Conservation (phyloP, 2,888 invertebrate genomes). For the Byasa hedistus region DNA sequence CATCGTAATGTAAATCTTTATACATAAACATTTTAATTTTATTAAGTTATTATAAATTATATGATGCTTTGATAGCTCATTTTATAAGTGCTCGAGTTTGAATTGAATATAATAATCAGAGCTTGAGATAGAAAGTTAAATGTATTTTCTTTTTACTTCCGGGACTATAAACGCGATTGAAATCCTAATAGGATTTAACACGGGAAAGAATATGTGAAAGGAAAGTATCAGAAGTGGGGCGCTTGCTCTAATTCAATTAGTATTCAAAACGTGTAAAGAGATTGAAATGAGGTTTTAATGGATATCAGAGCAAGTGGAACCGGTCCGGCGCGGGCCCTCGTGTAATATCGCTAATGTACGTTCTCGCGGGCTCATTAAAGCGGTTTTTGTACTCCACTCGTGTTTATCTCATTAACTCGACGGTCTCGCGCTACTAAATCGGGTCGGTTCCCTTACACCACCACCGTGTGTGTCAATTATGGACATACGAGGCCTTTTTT, state of each 20-base stretch:
- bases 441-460: slow-evolving; percentile 52
- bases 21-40: too few relatives aligned
- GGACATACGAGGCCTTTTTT: slow-evolving; percentile 33
- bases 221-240: slow-evolving; percentile 41
- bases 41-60: background rate
- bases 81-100: too few relatives aligned
- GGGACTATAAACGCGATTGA: slow-evolving; percentile 5
- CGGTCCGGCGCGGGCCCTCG: slow-evolving; percentile 49
- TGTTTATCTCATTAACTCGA: slow-evolving; percentile 62
- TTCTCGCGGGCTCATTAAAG: slow-evolving; percentile 63
- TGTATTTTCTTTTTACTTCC: background rate
- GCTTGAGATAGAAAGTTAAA: background rate
- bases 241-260: slow-evolving; percentile 56
- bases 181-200: slow-evolving; percentile 33
- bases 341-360: slow-evolving; percentile 61
- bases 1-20: too few relatives aligned
- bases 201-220: slow-evolving; percentile 20
- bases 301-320: slow-evolving; percentile 51
- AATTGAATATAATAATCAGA: too few relatives aligned
- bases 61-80: too few relatives aligned
- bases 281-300: slow-evolving; percentile 57
- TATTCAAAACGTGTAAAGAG: slow-evolving; percentile 53
- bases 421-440: slow-evolving; percentile 51
- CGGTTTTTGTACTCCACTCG: slow-evolving; percentile 60
- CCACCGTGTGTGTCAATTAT: slow-evolving; percentile 49